A percentile compares a stretch with the other conserved stretches of the same genome.
These are phyloP conservation scores for Halcyon chelicuti DNA, from an alignment of 2,797 vertebrate genomes.

Conservation along the genomic window DNA sequence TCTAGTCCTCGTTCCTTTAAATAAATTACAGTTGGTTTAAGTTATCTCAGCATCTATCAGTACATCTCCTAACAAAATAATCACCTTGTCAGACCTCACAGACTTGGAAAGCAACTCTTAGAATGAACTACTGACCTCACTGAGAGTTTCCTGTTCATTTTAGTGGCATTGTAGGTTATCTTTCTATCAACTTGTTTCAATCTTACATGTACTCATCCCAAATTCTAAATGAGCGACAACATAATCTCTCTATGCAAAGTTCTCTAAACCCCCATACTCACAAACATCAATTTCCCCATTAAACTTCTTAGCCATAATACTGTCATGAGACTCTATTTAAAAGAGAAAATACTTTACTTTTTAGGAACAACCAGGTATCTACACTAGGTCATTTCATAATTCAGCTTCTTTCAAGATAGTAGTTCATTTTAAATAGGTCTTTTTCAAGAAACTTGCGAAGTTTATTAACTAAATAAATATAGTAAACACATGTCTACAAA, in stretches of 20 bases:
- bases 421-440: background rate
- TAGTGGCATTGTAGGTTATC: background rate
- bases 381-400: background rate
- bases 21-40: background rate
- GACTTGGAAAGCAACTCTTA: background rate
- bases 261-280: background rate
- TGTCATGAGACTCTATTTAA: background rate
- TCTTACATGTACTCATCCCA: background rate
- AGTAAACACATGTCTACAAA: background rate
- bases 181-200: background rate
- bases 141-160: background rate
- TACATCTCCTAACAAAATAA: background rate
- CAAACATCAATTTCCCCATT: background rate
- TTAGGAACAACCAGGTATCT: background rate
- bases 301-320: background rate
- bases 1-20: background rate
- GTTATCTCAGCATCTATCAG: background rate
- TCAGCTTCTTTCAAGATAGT: background rate
- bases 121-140: background rate
- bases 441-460: background rate
- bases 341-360: background rate
- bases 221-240: background rate
- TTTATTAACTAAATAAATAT: background rate
- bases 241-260: background rate
- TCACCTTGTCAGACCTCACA: background rate